phyloP scores from a whole-genome alignment of 2,797 vertebrate genomes.

The Malacoctenus gilli region DNA sequence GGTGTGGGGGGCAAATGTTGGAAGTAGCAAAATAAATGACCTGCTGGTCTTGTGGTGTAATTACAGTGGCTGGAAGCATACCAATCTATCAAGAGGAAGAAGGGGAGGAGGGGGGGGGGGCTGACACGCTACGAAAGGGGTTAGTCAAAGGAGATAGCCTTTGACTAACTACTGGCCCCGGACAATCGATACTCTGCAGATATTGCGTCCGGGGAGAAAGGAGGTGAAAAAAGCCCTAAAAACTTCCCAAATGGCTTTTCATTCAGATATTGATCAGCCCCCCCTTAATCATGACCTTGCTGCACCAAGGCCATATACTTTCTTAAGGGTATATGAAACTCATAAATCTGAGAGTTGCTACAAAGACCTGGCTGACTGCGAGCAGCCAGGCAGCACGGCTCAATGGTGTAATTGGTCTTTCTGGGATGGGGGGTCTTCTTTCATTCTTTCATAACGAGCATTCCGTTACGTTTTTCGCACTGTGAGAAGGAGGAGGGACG shows the following conservation, averaged over 20 bases:
- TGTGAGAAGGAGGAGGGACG: constrained; percentile 11
- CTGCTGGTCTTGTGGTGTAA: constrained; percentile 93
- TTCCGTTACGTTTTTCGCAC: constrained; percentile 58
- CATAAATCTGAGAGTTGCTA: constrained; percentile 87
- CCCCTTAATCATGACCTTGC: constrained; percentile 90
- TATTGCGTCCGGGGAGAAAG: constrained; percentile 88
- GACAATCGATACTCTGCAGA: constrained; percentile 94
- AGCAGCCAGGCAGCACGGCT: constrained; percentile 55
- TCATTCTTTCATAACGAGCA: constrained; percentile 63
- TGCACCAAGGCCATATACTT: constrained; percentile 86
- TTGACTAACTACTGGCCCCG: constrained; percentile 96
- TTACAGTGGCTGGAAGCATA: constrained; percentile 96
- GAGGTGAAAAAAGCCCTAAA: constrained; percentile 78
- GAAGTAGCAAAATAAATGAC: constrained; percentile 99
- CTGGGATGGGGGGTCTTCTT: constrained; percentile 57
- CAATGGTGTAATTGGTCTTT: constrained; percentile 72
- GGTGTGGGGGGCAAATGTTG: constrained; percentile 87
- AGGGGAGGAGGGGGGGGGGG: constrained; percentile 81
- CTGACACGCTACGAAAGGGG: constrained; percentile 91
- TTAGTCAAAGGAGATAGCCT: constrained; percentile 99
- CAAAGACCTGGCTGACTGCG: constrained; percentile 54
- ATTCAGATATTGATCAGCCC: constrained; percentile 92
- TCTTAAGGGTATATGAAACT: constrained; percentile 87
- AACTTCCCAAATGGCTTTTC: constrained; percentile 95
- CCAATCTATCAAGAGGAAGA: constrained; percentile 91